Conservation (phyloP, 2,113 vertebrate species). For the Chrysemys picta region DNA sequence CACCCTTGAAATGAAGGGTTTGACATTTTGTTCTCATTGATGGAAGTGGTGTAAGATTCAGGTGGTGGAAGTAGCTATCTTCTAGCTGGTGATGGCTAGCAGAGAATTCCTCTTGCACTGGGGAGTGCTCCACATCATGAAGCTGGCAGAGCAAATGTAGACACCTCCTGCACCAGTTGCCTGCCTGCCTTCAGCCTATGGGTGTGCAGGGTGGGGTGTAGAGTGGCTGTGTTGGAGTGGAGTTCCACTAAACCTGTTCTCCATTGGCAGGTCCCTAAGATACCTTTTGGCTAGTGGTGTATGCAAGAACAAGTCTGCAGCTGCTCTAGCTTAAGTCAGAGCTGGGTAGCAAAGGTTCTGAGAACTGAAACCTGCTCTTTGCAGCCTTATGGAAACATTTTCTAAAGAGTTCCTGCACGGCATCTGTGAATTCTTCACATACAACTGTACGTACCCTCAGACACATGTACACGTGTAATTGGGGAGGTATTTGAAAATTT, state of each 20-base stretch:
- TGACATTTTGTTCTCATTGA: fast-evolving
- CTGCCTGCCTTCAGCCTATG: not conserved
- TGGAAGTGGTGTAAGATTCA: not conserved
- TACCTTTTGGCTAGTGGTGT: not conserved
- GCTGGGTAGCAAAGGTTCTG: not conserved
- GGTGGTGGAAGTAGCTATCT: not conserved
- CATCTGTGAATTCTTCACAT: not conserved
- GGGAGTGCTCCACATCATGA: not conserved
- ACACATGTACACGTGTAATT: not conserved
- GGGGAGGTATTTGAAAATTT: not conserved
- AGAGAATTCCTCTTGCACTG: not conserved
- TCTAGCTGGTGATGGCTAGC: not conserved
- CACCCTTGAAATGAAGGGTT: not conserved
- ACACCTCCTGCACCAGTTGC: not conserved
- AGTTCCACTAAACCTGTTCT: not conserved
- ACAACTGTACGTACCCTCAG: not conserved
- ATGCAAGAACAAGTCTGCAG: not conserved
- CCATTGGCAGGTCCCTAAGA: not conserved
- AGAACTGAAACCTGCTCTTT: not conserved
- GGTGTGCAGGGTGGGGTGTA: not conserved
- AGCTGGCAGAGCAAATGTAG: not conserved
- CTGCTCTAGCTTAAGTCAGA: not conserved
- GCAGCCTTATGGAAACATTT: fast-evolving
- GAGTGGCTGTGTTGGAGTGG: not conserved
- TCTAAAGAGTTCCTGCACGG: not conserved